Conservation (phyloP, 1,140 invertebrate genomes). For the Drusus annulatus region DNA sequence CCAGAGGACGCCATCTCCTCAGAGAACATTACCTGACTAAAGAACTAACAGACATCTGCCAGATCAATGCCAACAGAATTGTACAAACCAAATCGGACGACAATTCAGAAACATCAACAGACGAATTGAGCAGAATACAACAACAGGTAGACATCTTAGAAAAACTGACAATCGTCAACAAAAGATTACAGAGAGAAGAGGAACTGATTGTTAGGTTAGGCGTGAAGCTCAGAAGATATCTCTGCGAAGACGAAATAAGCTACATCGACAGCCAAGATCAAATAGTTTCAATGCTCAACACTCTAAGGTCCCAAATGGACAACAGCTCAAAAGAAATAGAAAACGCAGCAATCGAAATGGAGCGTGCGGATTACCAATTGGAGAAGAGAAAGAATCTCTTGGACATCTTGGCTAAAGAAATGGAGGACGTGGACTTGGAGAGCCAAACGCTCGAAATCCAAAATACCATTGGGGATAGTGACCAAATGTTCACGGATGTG, state of each 20-base stretch:
- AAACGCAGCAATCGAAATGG: constrained; percentile 76
- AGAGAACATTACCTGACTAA: constrained; percentile 71
- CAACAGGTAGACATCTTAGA: constrained; percentile 79
- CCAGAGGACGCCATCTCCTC: constrained; percentile 68
- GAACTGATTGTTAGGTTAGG: constrained; percentile 77
- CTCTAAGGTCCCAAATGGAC: constrained; percentile 65
- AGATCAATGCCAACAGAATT: constrained; percentile 65
- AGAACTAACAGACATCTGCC: constrained; percentile 69
- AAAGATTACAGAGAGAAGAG: constrained; percentile 80
- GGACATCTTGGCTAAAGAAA: constrained; percentile 76
- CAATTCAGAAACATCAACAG: constrained; percentile 69
- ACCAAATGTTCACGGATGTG: constrained; percentile 19
- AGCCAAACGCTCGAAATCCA: constrained; percentile 66
- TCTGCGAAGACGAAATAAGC: constrained; percentile 73
- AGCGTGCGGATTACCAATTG: constrained; percentile 77
- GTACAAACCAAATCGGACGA: constrained; percentile 70
- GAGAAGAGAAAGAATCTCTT: constrained; percentile 76
- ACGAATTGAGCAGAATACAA: constrained; percentile 71
- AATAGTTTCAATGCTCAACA: constrained; percentile 67
- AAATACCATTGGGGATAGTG: constrained; percentile 55
- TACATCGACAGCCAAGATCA: constrained; percentile 71
- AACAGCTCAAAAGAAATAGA: constrained; percentile 69
- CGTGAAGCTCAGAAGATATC: constrained; percentile 77
- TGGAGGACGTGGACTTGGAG: constrained; percentile 76
- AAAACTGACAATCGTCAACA: constrained; percentile 80